These are phyloP conservation scores for Nesoenas mayeri DNA, from an alignment of 2,113 vertebrate genomes.

Conservation along the genomic window DNA sequence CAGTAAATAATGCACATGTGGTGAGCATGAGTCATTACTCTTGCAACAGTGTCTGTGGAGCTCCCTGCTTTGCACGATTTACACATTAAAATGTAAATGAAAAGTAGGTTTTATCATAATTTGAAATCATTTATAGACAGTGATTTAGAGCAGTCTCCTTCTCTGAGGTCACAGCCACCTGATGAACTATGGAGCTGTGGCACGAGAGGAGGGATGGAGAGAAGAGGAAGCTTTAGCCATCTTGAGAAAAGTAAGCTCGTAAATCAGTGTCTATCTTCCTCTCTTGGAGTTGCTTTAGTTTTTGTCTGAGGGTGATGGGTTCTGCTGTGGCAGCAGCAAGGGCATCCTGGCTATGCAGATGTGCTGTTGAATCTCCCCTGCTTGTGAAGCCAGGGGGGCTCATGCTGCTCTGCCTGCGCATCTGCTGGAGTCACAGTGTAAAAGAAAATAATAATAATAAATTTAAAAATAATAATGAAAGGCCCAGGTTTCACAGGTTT, in stretches of 20 bases:
- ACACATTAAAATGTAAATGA: background rate
- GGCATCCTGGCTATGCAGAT: background rate
- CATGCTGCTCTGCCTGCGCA: accelerated
- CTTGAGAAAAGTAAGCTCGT: background rate
- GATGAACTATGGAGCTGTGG: background rate
- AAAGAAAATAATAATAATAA: too few relatives aligned
- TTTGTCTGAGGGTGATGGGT: background rate
- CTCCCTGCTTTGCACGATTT: slow-evolving; percentile 6
- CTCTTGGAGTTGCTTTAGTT: accelerated
- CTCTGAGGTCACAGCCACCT: background rate
- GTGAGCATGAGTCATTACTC: slow-evolving; percentile 39
- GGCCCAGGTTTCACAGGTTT: background rate
- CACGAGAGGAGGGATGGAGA: background rate
- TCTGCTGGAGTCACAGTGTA: background rate
- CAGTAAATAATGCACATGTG: slow-evolving; percentile 30
- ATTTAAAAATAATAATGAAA: too few relatives aligned
- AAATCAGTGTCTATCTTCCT: accelerated
- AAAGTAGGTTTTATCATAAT: background rate
- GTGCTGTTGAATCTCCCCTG: accelerated
- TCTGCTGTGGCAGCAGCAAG: background rate
- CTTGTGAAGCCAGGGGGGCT: background rate
- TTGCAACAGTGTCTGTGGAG: background rate
- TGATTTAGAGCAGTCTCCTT: background rate
- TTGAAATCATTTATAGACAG: background rate
- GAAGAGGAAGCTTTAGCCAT: background rate